Conservation (phyloP, 1,140 invertebrate species). For the Spodoptera litura region DNA sequence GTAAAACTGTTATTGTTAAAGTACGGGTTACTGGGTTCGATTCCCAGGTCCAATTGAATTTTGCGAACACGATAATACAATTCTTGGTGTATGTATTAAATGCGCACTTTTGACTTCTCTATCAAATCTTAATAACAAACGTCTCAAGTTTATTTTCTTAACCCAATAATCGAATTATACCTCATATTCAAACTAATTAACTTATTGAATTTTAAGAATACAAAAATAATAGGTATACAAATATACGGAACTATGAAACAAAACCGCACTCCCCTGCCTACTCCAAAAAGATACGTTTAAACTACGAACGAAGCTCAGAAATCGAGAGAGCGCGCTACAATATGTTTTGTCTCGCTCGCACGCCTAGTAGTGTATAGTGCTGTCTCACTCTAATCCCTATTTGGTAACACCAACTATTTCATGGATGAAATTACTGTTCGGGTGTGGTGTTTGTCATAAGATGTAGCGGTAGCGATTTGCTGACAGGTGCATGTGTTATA, state of each 20-base stretch:
- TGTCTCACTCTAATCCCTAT: conserved; percentile 81
- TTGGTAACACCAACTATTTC: conserved; percentile 85
- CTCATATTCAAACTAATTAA: too few species aligned
- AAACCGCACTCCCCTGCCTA: background rate
- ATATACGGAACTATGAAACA: conserved; percentile 12
- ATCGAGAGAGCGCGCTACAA: conserved; percentile 63
- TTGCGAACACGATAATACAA: too few species aligned
- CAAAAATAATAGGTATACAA: background rate
- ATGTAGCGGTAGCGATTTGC: conserved; percentile 45
- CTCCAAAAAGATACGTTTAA: conserved; percentile 46
- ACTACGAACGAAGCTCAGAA: conserved; percentile 62
- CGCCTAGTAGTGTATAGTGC: conserved; percentile 42
- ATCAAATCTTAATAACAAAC: too few species aligned
- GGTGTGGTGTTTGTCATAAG: conserved; percentile 52
- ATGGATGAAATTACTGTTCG: conserved; percentile 82
- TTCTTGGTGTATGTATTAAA: too few species aligned
- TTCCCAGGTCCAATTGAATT: too few species aligned
- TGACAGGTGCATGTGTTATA: conserved; percentile 14
- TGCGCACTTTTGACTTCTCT: too few species aligned
- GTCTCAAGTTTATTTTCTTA: too few species aligned
- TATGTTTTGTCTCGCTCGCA: conserved; percentile 64
- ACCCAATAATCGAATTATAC: too few species aligned
- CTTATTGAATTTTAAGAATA: too few species aligned
- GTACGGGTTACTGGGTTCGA: too few species aligned
- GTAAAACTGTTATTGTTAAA: too few species aligned